phyloP scores from a whole-genome alignment of 2,113 vertebrate genomes.

The Petromus typicus region DNA sequence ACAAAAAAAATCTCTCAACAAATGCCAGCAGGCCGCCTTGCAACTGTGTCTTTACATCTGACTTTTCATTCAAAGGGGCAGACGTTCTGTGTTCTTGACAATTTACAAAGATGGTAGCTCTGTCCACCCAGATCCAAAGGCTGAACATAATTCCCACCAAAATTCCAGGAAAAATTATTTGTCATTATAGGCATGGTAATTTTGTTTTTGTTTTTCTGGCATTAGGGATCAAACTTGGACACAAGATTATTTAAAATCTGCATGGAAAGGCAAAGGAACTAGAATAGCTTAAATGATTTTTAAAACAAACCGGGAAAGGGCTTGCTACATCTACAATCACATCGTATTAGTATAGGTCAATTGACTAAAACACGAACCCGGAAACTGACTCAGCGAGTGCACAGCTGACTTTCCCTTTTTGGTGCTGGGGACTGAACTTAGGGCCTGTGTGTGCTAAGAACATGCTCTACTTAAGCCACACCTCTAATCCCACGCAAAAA shows the following conservation, averaged over 20 bases:
- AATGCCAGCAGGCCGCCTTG: neutral
- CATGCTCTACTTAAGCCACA: neutral
- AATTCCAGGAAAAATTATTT: neutral
- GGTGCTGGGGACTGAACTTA: neutral
- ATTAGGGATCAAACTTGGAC: too few species aligned
- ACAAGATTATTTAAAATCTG: neutral
- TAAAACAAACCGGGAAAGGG: neutral
- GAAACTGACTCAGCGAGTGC: neutral
- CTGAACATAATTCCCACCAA: neutral
- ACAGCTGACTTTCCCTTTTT: too few species aligned
- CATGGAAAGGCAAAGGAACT: neutral
- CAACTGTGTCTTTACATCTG: neutral
- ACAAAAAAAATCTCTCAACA: neutral
- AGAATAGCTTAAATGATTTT: neutral
- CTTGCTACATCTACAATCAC: fast-evolving
- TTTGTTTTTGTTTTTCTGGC: neutral
- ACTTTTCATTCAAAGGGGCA: neutral
- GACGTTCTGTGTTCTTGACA: too few species aligned
- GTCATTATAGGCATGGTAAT: neutral
- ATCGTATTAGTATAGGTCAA: too few species aligned
- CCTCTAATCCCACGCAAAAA: neutral
- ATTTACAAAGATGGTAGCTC: neutral
- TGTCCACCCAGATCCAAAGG: neutral
- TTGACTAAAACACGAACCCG: neutral
- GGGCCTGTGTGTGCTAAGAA: too few species aligned